Evolutionary conservation across 2,113 vertebrate species (phyloP), one percentile per base, ranked within the genome.

Genomic region (Odobenus rosmarus): DNA sequence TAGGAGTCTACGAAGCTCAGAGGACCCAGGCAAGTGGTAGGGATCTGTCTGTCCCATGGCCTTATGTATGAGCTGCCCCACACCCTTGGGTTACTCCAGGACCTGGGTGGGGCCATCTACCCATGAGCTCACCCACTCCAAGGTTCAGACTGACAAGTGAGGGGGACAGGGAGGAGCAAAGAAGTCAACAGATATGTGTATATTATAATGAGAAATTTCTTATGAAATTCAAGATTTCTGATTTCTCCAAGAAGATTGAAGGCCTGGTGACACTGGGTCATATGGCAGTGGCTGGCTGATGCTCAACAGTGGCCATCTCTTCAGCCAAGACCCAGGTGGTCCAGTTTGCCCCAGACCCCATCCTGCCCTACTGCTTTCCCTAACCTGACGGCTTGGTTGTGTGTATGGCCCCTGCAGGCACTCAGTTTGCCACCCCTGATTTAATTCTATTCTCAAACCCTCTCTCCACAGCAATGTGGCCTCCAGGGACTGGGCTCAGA

Each of bases 311-410:
- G 10, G 53, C 16, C 19, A 21, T 31, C 57, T 87, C 85, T 77
- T 53, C 46, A 39, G 39, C 24, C 18, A 59, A 67, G 31, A 80
- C 23, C 62, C 59, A 51, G 11, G 26, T 15, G 46, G 28, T 31
- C 53, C 36, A n/a, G 31, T 69, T 13, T 42, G 69, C 53, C 28
- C 36, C 21, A 62, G 67, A 61, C 72, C 39, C 3, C 53, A 11
- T 19, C 19, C 39, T 33, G 26, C 76, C 57, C 11, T 16, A 4
- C 8, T 3, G 42, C 3, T 4, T 28, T 31, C 46, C 42, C 49
- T 36, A 21, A 33, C 2, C 33, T 4, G 1, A 72, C 0, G 5
- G 55, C 71, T 26, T 24, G 8, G 16, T 3, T 23, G 39, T 12
- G 0, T 21, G 46, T 64, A 24, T 16, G 31, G 87, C 23, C 18